Conservation (phyloP, 1,140 invertebrate species). For the Drosophila arizonae region DNA sequence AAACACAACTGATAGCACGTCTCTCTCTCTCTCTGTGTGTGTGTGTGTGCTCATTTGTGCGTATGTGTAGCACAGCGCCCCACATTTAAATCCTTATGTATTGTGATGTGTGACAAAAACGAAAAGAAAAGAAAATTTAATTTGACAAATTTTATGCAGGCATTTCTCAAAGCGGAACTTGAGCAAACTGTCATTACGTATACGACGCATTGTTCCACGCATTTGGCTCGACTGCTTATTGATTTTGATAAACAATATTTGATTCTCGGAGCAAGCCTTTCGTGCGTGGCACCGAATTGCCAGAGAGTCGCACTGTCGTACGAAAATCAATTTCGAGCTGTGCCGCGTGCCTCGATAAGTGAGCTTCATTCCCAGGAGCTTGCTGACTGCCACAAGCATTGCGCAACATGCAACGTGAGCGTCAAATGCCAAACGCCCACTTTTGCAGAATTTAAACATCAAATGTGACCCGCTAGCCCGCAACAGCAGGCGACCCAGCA, state of each 20-base stretch:
- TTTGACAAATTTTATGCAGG: constrained; percentile 10
- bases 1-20: background rate
- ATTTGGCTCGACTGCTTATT: constrained; percentile 37
- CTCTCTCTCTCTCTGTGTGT: background rate
- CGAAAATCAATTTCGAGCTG: constrained; percentile 49
- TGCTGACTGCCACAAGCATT: constrained; percentile 27
- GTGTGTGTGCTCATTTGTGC: background rate
- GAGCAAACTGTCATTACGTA: constrained; percentile 53
- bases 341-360: constrained; percentile 12
- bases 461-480: background rate
- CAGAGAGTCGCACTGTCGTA: background rate
- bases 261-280: constrained; percentile 46
- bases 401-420: constrained; percentile 56
- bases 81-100: constrained; percentile 6
- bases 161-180: background rate
- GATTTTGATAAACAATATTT: constrained; percentile 34
- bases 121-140: constrained; percentile 21
- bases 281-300: constrained; percentile 17
- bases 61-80: background rate
- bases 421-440: constrained; percentile 35
- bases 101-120: constrained; percentile 12
- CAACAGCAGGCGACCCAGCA: constrained; percentile 1
- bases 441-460: constrained; percentile 38
- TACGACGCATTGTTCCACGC: constrained; percentile 45
- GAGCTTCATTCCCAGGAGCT: constrained; percentile 39